Base-by-base conservation (phyloP, 2,113 vertebrate species). In the Hemiprocne comata region DNA sequence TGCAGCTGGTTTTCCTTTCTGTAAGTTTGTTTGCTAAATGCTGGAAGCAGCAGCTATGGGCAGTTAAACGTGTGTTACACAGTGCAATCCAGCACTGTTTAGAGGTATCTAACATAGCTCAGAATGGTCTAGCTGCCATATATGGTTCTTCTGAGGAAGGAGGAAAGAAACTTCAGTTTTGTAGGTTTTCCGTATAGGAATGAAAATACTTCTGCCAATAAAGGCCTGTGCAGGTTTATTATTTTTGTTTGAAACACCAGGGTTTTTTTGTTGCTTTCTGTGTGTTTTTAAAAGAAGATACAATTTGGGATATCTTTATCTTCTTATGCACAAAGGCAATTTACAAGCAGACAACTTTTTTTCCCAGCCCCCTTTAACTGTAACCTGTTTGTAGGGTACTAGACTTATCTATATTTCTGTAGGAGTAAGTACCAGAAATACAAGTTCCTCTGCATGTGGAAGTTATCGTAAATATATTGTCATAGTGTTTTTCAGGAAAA, bases 381-480 rank as follows among this genome's bases (percentile, higher is more conserved):
- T 66, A 53, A 72, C 8, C 20, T 82, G 12, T 61, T 40, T 79
- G 48, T 79, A 89, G 36, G 33, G 57, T 93, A 76, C 44, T 26
- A 72, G 40, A 20, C 29, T 88, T 94, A 83, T 73, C 58, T 82
- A 5, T 85, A 44, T 78, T 88, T 90, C 31, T 76, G n/a, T 24
- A 75, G 78, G 28, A 91, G 76, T 82, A 71, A 92, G 70, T 50
- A 86, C 53, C 18, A 16, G 77, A 94, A 96, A 65, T 85, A 40
- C 85, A 54, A 91, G 78, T 91, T 50, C 11, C 10, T 91, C 44
- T 11, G 26, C 25, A 28, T 93, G 58, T 10, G 1, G 0, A 46
- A 82, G 74, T 10, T n/a, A 34, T 75, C 12, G 85, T 78, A 64
- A 94, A 48, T 61, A 29, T 34, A 7, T 67, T 54, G 21, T 75